Evolutionary conservation across 2,888 invertebrate species (phyloP).

Genomic region (Trissoscelio sp.): DNA sequence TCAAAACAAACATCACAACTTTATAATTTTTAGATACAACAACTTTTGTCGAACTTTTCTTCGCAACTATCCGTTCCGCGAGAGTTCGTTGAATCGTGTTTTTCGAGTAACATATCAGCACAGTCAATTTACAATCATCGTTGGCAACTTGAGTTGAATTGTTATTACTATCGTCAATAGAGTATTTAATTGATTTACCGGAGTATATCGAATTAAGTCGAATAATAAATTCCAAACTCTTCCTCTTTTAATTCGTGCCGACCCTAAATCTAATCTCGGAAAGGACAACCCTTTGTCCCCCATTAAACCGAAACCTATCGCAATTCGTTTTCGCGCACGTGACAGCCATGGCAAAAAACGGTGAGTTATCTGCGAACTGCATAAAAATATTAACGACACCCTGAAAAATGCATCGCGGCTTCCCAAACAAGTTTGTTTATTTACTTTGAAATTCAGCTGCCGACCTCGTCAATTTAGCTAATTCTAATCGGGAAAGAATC

Average conservation of each 20-base stretch:
- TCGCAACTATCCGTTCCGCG: not conserved
- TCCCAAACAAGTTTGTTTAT: slow-evolving; percentile 35
- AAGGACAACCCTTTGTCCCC: slow-evolving; percentile 57
- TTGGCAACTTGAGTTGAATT: not conserved
- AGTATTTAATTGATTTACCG: slow-evolving; percentile 8
- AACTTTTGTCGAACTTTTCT: slow-evolving; percentile 23
- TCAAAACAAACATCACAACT: slow-evolving; percentile 36
- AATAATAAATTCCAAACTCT: slow-evolving; percentile 22
- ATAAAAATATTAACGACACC: slow-evolving; percentile 48
- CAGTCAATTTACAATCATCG: not conserved
- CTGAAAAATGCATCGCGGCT: slow-evolving; percentile 17
- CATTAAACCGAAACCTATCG: slow-evolving; percentile 49
- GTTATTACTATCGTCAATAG: not conserved
- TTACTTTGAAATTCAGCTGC: slow-evolving; percentile 13
- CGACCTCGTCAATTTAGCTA: slow-evolving; percentile 1
- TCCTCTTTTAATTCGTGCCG: slow-evolving; percentile 34
- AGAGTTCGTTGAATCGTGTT: slow-evolving; percentile 11
- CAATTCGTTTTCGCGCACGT: slow-evolving; percentile 55
- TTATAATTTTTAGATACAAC: slow-evolving; percentile 39
- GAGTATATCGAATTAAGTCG: slow-evolving; percentile 3
- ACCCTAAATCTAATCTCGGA: slow-evolving; percentile 46
- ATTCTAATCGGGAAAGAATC: slow-evolving; percentile 15
- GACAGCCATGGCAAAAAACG: slow-evolving; percentile 50
- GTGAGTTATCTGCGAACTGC: slow-evolving; percentile 43
- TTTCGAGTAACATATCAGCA: not conserved